phyloP scores from a whole-genome alignment of 1,140 invertebrate species.

The Scylla paramamosain region DNA sequence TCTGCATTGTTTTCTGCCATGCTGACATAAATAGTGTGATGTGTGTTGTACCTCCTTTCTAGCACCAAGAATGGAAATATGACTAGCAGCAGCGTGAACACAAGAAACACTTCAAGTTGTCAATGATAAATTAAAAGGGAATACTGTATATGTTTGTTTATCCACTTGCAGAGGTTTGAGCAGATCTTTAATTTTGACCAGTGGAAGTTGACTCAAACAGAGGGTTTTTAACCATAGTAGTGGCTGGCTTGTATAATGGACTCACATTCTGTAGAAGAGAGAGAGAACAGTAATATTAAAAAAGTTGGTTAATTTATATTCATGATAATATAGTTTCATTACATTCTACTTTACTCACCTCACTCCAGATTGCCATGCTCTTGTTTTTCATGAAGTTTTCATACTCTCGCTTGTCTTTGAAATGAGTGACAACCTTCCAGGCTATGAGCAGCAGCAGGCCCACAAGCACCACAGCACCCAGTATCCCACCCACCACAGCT shows the following conservation, averaged over 20 bases:
- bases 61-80: too few species aligned
- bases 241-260: slow-evolving; percentile 98
- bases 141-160: background rate
- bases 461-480: slow-evolving; percentile 45
- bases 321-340: background rate
- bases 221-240: slow-evolving; percentile 98
- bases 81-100: too few species aligned
- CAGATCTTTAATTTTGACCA: background rate
- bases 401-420: slow-evolving; percentile 97
- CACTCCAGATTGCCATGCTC: slow-evolving; percentile 96
- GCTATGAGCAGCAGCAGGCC: slow-evolving; percentile 84
- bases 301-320: background rate
- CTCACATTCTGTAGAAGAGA: slow-evolving; percentile 93
- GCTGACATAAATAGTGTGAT: too few species aligned
- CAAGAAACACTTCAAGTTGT: too few species aligned
- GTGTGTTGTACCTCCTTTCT: too few species aligned
- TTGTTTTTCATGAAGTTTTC: slow-evolving; percentile 97
- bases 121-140: too few species aligned
- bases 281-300: slow-evolving; percentile 78
- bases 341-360: slow-evolving; percentile 81
- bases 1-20: too few species aligned
- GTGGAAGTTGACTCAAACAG: slow-evolving; percentile 88
- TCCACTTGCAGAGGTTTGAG: background rate
- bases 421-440: slow-evolving; percentile 97
- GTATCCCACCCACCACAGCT: slow-evolving; percentile 46